A percentile compares a stretch with the other conserved stretches of the same genome.
Evolutionary conservation across 2,113 vertebrate species (phyloP).

Genomic region (Hypanus sabinus): DNA sequence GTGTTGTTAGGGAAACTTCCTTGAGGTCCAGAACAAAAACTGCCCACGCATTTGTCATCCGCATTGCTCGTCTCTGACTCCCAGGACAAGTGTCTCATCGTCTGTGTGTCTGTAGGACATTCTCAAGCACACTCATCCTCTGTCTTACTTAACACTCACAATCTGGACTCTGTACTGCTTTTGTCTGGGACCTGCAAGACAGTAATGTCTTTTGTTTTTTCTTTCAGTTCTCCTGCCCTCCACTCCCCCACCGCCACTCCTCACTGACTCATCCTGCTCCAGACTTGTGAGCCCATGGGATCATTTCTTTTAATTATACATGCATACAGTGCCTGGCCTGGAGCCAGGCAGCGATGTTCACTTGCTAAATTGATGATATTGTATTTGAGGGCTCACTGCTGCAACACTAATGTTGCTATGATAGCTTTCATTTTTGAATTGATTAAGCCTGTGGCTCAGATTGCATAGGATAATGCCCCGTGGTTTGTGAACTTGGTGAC

Average conservation of each 20-base stretch:
- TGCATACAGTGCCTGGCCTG: not conserved
- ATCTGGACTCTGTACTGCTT: not conserved
- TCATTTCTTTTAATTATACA: not conserved
- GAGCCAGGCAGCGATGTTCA: not conserved
- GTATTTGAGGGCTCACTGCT: not conserved
- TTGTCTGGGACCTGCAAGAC: constrained; percentile 27
- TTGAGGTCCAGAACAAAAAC: not conserved
- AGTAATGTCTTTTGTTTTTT: constrained; percentile 26
- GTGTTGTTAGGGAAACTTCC: too few species aligned
- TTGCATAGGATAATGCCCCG: not conserved
- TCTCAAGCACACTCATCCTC: not conserved
- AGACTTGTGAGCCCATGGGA: not conserved
- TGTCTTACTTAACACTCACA: not conserved
- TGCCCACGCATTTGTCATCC: too few species aligned
- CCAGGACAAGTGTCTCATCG: not conserved
- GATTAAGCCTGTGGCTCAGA: not conserved
- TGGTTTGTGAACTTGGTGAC: not conserved
- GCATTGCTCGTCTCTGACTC: not conserved
- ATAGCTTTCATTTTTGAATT: constrained; percentile 19
- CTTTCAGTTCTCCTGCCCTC: not conserved
- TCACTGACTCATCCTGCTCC: constrained; percentile 28
- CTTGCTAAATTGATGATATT: not conserved
- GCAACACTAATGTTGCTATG: constrained; percentile 2
- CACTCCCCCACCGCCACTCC: not conserved
- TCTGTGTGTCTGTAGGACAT: not conserved